Percentiles rank a stretch among this genome's conserved stretches.
Conservation (phyloP, 2,797 vertebrate genomes). For the Gambelia wislizenii region DNA sequence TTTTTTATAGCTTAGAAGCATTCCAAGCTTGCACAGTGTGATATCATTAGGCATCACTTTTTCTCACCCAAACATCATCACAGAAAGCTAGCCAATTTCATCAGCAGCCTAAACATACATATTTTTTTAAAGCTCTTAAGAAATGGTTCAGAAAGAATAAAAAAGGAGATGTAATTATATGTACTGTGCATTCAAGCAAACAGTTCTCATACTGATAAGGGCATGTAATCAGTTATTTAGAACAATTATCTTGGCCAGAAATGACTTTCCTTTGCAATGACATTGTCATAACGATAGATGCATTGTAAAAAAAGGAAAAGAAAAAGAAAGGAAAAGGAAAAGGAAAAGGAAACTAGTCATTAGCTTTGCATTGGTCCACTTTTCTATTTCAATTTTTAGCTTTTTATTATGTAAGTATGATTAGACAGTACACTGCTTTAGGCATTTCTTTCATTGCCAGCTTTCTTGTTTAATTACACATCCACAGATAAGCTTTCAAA, state of each 20-base stretch:
- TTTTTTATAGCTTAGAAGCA: not conserved
- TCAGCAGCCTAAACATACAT: not conserved
- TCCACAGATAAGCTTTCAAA: not conserved
- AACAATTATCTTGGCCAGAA: rapidly evolving
- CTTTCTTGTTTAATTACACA: conserved; percentile 9
- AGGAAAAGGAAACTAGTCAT: not conserved
- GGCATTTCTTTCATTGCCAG: not conserved
- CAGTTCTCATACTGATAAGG: conserved; percentile 3
- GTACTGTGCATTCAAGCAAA: conserved; percentile 2
- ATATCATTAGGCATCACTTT: conserved; percentile 24
- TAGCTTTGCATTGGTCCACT: not conserved
- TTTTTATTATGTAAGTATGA: conserved; percentile 10
- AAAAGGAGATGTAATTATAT: not conserved
- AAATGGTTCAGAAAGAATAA: not conserved
- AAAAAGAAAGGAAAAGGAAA: conserved; percentile 4
- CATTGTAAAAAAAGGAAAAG: conserved; percentile 1
- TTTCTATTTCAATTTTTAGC: not conserved
- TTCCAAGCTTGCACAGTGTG: not conserved
- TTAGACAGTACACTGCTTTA: not conserved
- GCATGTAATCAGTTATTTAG: conserved; percentile 5
- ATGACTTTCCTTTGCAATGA: conserved; percentile 9
- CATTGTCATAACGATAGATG: not conserved
- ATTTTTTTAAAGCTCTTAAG: not conserved
- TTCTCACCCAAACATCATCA: conserved; percentile 35
- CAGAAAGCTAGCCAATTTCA: conserved; percentile 1